phyloP scores from a whole-genome alignment of 2,888 invertebrate species.

The Spilosoma lubricipeda region DNA sequence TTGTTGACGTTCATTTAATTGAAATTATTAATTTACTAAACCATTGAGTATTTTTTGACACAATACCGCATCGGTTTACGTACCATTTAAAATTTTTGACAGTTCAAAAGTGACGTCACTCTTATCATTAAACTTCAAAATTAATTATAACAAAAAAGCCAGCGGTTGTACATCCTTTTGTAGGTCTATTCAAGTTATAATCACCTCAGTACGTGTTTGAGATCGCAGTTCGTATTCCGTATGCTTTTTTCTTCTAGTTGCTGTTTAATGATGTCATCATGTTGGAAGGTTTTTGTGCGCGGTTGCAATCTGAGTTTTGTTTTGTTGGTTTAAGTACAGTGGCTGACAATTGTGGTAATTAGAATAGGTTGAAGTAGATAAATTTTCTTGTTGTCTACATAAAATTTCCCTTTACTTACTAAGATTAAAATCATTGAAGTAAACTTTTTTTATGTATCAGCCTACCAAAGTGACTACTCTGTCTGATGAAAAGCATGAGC shows the following conservation, averaged over 20 bases:
- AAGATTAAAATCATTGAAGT: too few relatives aligned
- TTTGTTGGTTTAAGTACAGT: conserved; percentile 18
- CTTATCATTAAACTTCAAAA: neutral
- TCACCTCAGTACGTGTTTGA: conserved; percentile 17
- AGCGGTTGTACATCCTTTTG: conserved; percentile 11
- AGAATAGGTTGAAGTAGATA: neutral
- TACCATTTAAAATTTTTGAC: neutral
- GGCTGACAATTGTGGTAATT: neutral
- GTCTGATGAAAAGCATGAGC: too few relatives aligned
- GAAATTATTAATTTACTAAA: neutral
- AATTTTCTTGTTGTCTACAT: neutral
- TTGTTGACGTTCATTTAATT: neutral
- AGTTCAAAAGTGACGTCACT: neutral
- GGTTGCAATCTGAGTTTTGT: conserved; percentile 19
- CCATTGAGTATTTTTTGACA: neutral
- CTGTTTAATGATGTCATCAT: conserved; percentile 21
- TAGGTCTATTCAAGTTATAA: conserved; percentile 20
- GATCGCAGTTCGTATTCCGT: conserved; percentile 11
- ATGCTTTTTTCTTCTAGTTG: conserved; percentile 12
- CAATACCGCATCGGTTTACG: neutral
- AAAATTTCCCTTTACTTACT: neutral
- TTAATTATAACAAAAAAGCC: conserved; percentile 9
- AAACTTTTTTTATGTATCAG: too few relatives aligned
- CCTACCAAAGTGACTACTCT: too few relatives aligned
- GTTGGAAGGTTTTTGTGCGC: conserved; percentile 19